Evolutionary conservation across 2,797 vertebrate genomes (phyloP), one percentile per base, ranked within the genome.

Genomic region (Hyperoplus immaculatus): DNA sequence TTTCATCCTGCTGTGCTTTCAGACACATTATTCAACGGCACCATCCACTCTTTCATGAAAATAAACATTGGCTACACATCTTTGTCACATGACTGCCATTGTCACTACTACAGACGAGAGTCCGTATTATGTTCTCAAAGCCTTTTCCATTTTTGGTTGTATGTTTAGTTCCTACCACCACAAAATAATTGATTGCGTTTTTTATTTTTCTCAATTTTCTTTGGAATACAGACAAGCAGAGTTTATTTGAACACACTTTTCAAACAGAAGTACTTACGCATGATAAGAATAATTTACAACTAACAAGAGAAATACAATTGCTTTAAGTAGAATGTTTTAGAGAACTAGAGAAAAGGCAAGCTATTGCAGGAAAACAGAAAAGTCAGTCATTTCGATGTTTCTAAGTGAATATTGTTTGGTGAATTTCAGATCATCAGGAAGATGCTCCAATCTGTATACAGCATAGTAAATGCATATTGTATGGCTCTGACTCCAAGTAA

Each of bases 1-100:
- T 47, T 10, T 53, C 42, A 54, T 42, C 41, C 41, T 7, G 72
- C 62, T 71, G 72, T 41, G 69, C 21, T 78, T 55, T 49, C 62
- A 67, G n/a, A 64, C 61, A 47, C 54, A 11, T 78, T 71, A 72
- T 56, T 72, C 36, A 69, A 59, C 11, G 51, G 62, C 42, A 45
- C 8, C 72, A 58, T 70, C 46, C 18, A 54, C 66, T 50, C 42
- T 41, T 43, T 59, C 11, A 47, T n/a, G 13, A 11, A 43, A 38
- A 21, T 41, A 59, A 67, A 65, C 36, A 7, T 53, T 54, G 15
- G 46, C 8, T 36, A 4, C 16, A 56, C 21, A n/a, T 38, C 5
- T 3, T 55, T 18, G 42, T 21, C 41, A 8, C 60, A 47, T 58
- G 9, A 36, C n/a, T 14, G 51, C 4, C 18, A 13, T 21, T 46